Base-by-base conservation (phyloP, 2,113 vertebrate species). In the Cheirogaleus medius region DNA sequence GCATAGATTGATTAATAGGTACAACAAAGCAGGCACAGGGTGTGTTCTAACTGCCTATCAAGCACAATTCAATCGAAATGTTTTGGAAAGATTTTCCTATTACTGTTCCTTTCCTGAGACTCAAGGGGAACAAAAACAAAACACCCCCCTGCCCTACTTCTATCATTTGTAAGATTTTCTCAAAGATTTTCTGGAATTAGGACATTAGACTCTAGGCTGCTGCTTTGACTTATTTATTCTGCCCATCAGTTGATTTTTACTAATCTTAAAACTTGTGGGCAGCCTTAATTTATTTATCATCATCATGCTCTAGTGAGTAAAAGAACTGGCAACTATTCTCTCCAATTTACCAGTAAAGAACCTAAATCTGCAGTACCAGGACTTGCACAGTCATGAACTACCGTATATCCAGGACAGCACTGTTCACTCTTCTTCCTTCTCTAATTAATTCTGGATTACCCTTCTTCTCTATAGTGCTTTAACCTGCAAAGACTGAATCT, bases 381-480 rank as follows among this genome's bases (percentile, higher is more conserved):
- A 83, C 86, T 83, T 84, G 47, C 18, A 42, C 14, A 77, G 42
- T 47, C 54, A 39, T 32, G 39, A 58, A 64, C 52, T 13, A 29
- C 25, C 20, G 20, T 56, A 37, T 54, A 52, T 17, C 42, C 60
- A 83, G 80, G 89, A 68, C 44, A 68, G 20, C 37, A 47, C 10
- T 82, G 27, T n/a, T 84, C 44, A 42, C 14, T 47, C 1, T 60
- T 81, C 34, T 91, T 78, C 39, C 25, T 88, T 71, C 77, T 87
- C 73, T 39, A 76, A 69, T 66, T 92, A 94, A 95, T 89, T 91
- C 73, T 84, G 64, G 56, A 54, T 92, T 80, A 73, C 54, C 44
- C 42, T 91, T 90, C 52, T 76, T 81, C 23, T 85, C n/a, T 47
- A 47, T 13, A 47, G 56, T n/a, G 49, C 37, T 86, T 68, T 52